Evolutionary conservation across 2,888 invertebrate species (phyloP).

Genomic region (Apomyelois bistriatella): DNA sequence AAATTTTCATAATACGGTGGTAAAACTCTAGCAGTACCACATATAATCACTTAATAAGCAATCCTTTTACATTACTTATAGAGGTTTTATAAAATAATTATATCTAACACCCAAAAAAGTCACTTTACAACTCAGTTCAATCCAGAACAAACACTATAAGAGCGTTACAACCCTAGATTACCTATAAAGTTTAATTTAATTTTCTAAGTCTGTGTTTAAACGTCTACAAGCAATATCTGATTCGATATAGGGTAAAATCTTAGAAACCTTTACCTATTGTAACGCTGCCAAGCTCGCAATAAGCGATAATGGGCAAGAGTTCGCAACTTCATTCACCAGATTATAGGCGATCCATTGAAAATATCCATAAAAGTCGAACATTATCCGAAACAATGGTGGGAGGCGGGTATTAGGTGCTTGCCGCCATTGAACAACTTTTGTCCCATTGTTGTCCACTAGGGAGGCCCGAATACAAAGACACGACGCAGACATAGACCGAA

Average conservation of each 20-base stretch:
- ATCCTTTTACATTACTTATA: too few species aligned
- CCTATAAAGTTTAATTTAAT: too few species aligned
- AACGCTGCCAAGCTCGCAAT: conserved; percentile 21
- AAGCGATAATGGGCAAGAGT: conserved; percentile 52
- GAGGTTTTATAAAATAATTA: too few species aligned
- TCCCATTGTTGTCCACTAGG: conserved; percentile 78
- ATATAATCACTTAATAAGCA: too few species aligned
- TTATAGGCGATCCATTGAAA: conserved; percentile 77
- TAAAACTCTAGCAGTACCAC: too few species aligned
- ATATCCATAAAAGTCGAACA: conserved; percentile 80
- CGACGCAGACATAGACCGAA: conserved; percentile 77
- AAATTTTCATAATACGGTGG: too few species aligned
- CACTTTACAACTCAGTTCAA: too few species aligned
- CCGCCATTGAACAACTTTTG: conserved; percentile 78
- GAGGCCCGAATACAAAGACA: conserved; percentile 73
- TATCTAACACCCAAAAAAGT: too few species aligned
- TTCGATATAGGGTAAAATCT: conserved; percentile 8
- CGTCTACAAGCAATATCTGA: background rate
- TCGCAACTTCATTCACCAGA: conserved; percentile 70
- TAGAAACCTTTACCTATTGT: conserved; percentile 18
- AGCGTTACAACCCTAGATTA: too few species aligned
- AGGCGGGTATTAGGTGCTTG: conserved; percentile 78
- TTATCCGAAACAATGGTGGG: conserved; percentile 77
- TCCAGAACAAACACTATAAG: too few species aligned
- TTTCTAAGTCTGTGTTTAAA: background rate